phyloP scores from a whole-genome alignment of 2,113 vertebrate species.

The Dipodomys spectabilis region DNA sequence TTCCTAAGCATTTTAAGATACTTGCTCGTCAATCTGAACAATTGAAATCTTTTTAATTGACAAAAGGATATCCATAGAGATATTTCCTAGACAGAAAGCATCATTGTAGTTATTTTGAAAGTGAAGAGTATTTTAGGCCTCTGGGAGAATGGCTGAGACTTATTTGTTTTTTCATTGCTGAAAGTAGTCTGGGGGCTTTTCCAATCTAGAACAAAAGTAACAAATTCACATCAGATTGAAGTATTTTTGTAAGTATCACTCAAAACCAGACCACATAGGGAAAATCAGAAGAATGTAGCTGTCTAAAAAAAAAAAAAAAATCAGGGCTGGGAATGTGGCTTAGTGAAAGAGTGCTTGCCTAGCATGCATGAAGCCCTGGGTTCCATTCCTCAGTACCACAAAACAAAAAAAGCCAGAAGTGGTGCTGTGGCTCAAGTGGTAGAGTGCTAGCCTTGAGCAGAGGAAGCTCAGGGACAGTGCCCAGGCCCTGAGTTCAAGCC shows the following conservation, averaged over 20 bases:
- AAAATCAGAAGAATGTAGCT: background rate
- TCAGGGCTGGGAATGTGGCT: too few relatives aligned
- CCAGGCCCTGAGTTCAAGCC: too few relatives aligned
- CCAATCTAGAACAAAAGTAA: background rate
- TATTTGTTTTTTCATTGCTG: background rate
- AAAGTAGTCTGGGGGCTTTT: background rate
- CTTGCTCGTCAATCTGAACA: background rate
- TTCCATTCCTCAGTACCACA: too few relatives aligned
- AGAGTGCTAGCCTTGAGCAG: too few relatives aligned
- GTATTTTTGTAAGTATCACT: background rate
- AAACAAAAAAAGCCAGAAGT: too few relatives aligned
- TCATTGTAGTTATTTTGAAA: background rate
- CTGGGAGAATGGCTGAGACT: background rate
- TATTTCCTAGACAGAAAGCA: background rate
- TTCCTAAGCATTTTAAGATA: background rate
- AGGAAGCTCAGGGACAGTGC: too few relatives aligned
- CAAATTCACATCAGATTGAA: background rate
- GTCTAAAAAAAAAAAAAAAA: background rate
- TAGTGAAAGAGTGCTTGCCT: too few relatives aligned
- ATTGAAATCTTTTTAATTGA: background rate
- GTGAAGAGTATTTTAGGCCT: background rate
- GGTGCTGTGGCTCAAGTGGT: too few relatives aligned
- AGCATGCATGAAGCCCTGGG: too few relatives aligned
- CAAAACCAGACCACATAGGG: background rate
- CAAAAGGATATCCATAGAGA: background rate